These are phyloP conservation scores for Coracopsis vasa DNA, from an alignment of 2,113 vertebrate genomes.

Conservation along the genomic window DNA sequence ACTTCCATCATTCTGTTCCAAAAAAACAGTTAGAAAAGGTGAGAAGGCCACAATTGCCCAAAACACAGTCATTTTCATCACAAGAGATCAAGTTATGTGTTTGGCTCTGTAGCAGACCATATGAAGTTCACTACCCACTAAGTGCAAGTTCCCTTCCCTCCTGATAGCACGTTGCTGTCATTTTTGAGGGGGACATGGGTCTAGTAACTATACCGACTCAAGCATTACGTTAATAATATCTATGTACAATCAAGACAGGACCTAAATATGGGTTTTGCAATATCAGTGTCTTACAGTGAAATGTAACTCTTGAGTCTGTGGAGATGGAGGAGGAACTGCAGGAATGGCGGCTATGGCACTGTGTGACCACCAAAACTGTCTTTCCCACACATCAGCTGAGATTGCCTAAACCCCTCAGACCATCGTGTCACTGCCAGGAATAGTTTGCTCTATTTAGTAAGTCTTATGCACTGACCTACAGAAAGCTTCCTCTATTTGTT, in stretches of 20 bases:
- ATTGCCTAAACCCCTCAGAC: neutral
- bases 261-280: neutral
- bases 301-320: neutral
- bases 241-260: neutral
- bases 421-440: neutral
- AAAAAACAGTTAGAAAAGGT: neutral
- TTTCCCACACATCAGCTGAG: neutral
- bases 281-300: neutral
- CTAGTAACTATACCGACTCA: no score
- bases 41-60: neutral
- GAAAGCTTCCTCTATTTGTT: conserved; percentile 52
- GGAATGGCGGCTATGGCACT: neutral
- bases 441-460: conserved; percentile 11
- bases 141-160: neutral
- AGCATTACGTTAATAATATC: fast-evolving
- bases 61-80: neutral
- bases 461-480: neutral
- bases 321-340: neutral
- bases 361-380: neutral
- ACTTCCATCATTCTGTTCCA: neutral
- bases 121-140: neutral
- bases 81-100: neutral
- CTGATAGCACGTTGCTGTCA: fast-evolving
- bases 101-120: neutral
- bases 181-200: neutral